phyloP scores from a whole-genome alignment of 2,113 vertebrate genomes.

The Nerophis ophidion region DNA sequence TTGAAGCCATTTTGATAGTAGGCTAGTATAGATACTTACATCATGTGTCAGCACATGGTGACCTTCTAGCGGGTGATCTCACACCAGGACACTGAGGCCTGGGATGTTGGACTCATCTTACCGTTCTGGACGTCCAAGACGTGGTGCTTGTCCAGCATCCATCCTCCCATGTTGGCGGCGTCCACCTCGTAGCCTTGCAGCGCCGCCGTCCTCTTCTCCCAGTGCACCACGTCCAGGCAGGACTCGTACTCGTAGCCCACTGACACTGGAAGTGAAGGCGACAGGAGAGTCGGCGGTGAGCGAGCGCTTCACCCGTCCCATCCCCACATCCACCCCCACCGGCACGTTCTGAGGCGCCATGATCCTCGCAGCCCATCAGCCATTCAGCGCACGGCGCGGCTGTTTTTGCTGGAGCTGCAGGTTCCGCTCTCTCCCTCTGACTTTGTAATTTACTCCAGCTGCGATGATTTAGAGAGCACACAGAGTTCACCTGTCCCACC shows the following conservation, averaged over 20 bases:
- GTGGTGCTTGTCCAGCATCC: slow-evolving; percentile 93
- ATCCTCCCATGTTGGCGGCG: slow-evolving; percentile 92
- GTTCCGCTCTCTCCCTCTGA: slow-evolving; percentile 15
- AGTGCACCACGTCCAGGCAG: slow-evolving; percentile 89
- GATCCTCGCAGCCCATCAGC: slow-evolving; percentile 24
- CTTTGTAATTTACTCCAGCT: slow-evolving; percentile 48
- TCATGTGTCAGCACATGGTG: no score
- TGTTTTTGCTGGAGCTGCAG: slow-evolving; percentile 18
- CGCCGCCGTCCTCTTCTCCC: slow-evolving; percentile 90
- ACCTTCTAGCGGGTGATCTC: no score
- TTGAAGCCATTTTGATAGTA: no score
- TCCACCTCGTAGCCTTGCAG: slow-evolving; percentile 94
- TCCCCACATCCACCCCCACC: slow-evolving; percentile 30
- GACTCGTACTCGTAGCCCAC: slow-evolving; percentile 97
- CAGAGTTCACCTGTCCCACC: slow-evolving; percentile 41
- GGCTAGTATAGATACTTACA: no score
- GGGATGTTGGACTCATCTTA: slow-evolving; percentile 56
- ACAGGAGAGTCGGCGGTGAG: slow-evolving; percentile 33
- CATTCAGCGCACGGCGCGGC: slow-evolving; percentile 13
- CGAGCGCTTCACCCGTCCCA: neutral
- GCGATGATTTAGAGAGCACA: slow-evolving; percentile 46
- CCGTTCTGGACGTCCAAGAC: slow-evolving; percentile 90
- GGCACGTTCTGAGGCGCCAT: slow-evolving; percentile 37
- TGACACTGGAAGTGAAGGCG: slow-evolving; percentile 79
- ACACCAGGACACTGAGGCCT: no score